These are phyloP conservation scores for Dryocosmus kuriphilus DNA, from an alignment of 2,888 invertebrate genomes.

Conservation along the genomic window DNA sequence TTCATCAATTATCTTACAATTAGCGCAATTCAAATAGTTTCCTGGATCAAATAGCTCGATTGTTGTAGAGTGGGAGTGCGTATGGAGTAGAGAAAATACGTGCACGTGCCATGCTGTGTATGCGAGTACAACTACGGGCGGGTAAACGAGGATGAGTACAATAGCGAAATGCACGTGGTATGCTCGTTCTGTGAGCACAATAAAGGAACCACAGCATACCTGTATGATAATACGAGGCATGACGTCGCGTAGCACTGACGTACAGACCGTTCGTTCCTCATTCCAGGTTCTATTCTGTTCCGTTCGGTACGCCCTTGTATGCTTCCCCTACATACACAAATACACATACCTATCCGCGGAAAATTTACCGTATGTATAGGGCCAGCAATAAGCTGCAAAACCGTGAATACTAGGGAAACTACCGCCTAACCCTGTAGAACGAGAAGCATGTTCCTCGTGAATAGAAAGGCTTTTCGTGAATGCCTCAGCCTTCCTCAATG, in stretches of 20 bases:
- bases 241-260: constrained; percentile 51
- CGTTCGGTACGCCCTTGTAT: constrained; percentile 35
- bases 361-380: constrained; percentile 20
- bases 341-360: neutral
- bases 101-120: constrained; percentile 44
- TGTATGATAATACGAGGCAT: constrained; percentile 62
- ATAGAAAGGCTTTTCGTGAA: constrained; percentile 32
- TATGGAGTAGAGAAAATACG: constrained; percentile 50
- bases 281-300: constrained; percentile 53
- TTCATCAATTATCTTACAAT: constrained; percentile 55
- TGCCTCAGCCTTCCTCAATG: constrained; percentile 13
- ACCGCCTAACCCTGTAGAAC: constrained; percentile 26
- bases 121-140: constrained; percentile 47
- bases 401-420: constrained; percentile 29
- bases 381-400: constrained; percentile 16
- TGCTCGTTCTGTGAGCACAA: constrained; percentile 60
- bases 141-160: constrained; percentile 62
- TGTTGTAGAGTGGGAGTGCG: neutral
- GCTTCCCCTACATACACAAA: neutral
- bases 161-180: constrained; percentile 62
- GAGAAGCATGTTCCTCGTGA: constrained; percentile 30
- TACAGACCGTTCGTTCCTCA: constrained; percentile 55
- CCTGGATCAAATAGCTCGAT: constrained; percentile 24
- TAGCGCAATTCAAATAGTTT: constrained; percentile 50
- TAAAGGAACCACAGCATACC: constrained; percentile 60